Base-by-base conservation (phyloP, 1,140 invertebrate genomes). In the Drosophila paulistorum region DNA sequence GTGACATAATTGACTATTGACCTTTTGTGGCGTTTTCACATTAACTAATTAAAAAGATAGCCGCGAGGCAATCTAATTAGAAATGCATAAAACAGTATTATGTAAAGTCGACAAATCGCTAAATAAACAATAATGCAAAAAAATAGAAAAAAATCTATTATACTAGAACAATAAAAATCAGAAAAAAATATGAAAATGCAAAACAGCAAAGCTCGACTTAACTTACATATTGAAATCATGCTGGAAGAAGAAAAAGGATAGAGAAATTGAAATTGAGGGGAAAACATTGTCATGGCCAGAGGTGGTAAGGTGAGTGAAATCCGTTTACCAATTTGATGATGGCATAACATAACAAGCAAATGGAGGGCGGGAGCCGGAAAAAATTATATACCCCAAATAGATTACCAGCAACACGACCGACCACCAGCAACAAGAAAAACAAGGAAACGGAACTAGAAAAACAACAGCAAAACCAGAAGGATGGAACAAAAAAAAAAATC, bases 371-470 rank as follows among this genome's bases (percentile, higher is more conserved):
- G 69, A 69, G 20, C 71, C 66, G 64, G 54, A 71, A 81, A 84
- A 86, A 86, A 85, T 86, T 77, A 76, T 77, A 79, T 67, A 76
- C 65, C 66, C 77, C 45, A 79, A 76, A 69, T 73, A 77, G 77
- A 79, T 80, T 84, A 80, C 76, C 73, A 76, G 65, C 37, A 41
- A 54, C 57, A 51, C 45, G 45, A 51, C 17, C 17, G 45, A 51
- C 17, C 45, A 20, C 7, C 14, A 51, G 17, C 17, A 51, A 20
- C 45, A 23, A 45, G 51, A 41, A 35, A 71, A 65, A 66, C 74
- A 69, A 39, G 74, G 67, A 77, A 51, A 51, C 61, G 67, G 74
- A 77, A 66, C 73, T 71, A 64, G 65, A 17, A 51, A 51, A 51
- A 51, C 45, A 51, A 51, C 17, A 51, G 45, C 45, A 20, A 51